These are phyloP conservation scores for Harpagifer antarcticus DNA, from an alignment of 2,797 vertebrate species.

Conservation along the genomic window DNA sequence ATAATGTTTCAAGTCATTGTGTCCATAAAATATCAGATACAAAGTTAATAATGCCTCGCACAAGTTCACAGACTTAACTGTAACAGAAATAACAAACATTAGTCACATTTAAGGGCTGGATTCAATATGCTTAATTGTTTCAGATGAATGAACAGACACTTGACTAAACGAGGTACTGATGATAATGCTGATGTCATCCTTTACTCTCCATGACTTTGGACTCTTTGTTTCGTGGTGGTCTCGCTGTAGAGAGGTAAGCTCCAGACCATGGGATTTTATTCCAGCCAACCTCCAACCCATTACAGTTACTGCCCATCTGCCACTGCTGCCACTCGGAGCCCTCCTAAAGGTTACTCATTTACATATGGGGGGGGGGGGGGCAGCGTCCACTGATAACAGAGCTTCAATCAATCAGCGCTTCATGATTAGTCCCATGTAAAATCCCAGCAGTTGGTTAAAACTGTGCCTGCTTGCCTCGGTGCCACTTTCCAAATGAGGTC, in stretches of 20 bases:
- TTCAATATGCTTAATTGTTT: not conserved
- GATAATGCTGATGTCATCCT: not conserved
- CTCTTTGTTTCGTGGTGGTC: constrained; percentile 39
- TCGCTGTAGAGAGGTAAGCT: constrained; percentile 69
- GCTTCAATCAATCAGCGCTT: constrained; percentile 83
- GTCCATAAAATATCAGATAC: too few relatives aligned
- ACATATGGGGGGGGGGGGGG: constrained; percentile 72
- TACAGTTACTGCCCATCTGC: constrained; percentile 90
- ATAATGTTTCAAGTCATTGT: too few relatives aligned
- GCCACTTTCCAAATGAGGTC: constrained; percentile 72
- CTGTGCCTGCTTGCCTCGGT: constrained; percentile 50
- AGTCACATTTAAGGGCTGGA: not conserved
- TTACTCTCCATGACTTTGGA: constrained; percentile 22
- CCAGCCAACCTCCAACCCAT: constrained; percentile 86
- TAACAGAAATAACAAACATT: not conserved
- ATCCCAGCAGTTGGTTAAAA: constrained; percentile 79
- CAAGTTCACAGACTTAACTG: too few relatives aligned
- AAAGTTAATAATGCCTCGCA: too few relatives aligned
- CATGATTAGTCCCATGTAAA: constrained; percentile 74
- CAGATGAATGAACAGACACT: not conserved
- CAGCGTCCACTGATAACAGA: constrained; percentile 74
- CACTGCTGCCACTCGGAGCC: constrained; percentile 80
- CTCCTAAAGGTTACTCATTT: constrained; percentile 90
- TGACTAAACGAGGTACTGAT: not conserved
- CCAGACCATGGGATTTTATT: constrained; percentile 85